Evolutionary conservation across 2,113 vertebrate species (phyloP).

Genomic region (Edolisoma coerulescens): DNA sequence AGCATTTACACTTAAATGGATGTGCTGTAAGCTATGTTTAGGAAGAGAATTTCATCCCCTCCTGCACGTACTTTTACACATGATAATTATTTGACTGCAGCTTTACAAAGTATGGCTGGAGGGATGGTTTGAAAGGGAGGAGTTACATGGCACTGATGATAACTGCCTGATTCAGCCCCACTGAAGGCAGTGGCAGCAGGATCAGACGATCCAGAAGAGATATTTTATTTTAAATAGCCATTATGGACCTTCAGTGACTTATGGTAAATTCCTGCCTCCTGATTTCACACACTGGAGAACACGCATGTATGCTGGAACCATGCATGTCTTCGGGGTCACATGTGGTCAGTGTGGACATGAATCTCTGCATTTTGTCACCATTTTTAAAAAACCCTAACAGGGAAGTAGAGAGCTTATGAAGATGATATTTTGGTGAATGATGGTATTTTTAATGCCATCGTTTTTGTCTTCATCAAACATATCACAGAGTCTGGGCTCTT

Average conservation of each 20-base stretch:
- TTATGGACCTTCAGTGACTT: neutral
- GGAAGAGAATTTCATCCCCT: slow-evolving; percentile 8
- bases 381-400: neutral
- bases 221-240: neutral
- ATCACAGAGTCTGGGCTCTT: neutral
- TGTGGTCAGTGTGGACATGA: accelerated
- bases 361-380: neutral
- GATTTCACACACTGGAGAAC: neutral
- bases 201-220: neutral
- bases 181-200: neutral
- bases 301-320: neutral
- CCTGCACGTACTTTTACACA: neutral
- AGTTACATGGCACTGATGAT: neutral
- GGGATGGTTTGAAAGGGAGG: neutral
- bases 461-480: neutral
- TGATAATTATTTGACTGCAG: slow-evolving; percentile 16
- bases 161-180: neutral
- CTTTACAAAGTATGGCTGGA: slow-evolving; percentile 26
- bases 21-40: slow-evolving; percentile 27
- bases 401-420: neutral
- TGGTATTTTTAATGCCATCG: neutral
- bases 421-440: neutral
- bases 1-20: neutral
- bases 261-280: neutral
- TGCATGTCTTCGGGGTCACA: neutral